A percentile compares a stretch with the other conserved stretches of the same genome.
Evolutionary conservation across 23 tunicate species (phyloP).

Genomic region (Trididemnum nubilum): DNA sequence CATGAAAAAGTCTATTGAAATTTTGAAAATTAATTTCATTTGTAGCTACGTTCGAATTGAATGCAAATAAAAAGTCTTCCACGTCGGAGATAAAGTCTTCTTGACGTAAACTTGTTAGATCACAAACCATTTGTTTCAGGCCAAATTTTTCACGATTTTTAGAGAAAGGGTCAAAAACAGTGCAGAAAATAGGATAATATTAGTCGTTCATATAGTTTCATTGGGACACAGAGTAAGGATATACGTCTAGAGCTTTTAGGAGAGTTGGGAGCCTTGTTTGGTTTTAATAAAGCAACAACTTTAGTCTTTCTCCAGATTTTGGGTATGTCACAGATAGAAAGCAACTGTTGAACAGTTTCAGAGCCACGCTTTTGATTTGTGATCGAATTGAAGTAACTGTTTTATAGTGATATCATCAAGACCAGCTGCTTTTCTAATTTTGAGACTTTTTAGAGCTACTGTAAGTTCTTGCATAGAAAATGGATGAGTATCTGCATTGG

Average conservation of each 20-base stretch:
- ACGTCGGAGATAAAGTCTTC: too few relatives aligned
- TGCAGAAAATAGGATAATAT: too few relatives aligned
- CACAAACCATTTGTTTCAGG: too few relatives aligned
- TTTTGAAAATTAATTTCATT: too few relatives aligned
- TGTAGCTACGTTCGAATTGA: too few relatives aligned
- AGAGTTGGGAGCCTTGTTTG: neutral
- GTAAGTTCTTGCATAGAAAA: neutral
- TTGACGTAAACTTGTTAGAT: too few relatives aligned
- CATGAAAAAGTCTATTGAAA: too few relatives aligned
- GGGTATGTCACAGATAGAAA: neutral
- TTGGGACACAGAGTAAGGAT: conserved; percentile 8
- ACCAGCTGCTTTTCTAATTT: conserved; percentile 2
- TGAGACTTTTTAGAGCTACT: neutral
- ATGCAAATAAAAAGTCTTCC: too few relatives aligned
- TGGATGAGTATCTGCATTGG: neutral
- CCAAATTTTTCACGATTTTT: too few relatives aligned
- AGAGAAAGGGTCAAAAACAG: too few relatives aligned
- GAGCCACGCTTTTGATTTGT: neutral
- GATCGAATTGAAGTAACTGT: neutral
- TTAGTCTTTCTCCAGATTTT: conserved; percentile 15
- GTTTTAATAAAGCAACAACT: conserved; percentile 5
- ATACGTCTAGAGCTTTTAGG: conserved; percentile 17
- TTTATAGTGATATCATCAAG: neutral
- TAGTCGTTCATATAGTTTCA: conserved; percentile 13
- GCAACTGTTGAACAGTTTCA: conserved; percentile 9